These are phyloP conservation scores for Orientallactaga bullata DNA, from an alignment of 2,113 vertebrate species.

Conservation along the genomic window DNA sequence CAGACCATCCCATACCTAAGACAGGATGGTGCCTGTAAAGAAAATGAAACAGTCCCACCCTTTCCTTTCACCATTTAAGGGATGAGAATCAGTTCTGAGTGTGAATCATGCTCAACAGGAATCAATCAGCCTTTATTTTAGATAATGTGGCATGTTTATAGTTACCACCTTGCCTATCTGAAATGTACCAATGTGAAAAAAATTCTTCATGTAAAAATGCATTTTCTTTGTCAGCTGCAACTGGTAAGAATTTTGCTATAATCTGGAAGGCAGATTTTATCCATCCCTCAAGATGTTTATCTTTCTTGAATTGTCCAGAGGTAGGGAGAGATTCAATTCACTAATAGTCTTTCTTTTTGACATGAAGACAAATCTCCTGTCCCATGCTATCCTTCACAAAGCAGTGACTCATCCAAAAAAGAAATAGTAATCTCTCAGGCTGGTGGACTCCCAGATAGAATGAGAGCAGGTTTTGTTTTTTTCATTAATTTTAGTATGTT, in stretches of 20 bases:
- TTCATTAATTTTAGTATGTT: slow-evolving; percentile 56
- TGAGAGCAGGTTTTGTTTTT: slow-evolving; percentile 44
- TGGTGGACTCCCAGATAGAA: slow-evolving; percentile 6
- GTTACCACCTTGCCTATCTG: not conserved
- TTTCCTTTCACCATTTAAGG: not conserved
- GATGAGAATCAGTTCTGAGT: not conserved
- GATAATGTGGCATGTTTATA: not conserved
- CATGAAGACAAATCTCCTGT: slow-evolving; percentile 58
- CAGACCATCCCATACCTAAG: not conserved
- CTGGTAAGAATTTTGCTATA: slow-evolving; percentile 14
- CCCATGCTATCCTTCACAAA: not conserved
- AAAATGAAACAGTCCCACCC: not conserved
- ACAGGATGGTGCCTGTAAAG: too few relatives aligned
- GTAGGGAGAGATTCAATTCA: slow-evolving; percentile 52
- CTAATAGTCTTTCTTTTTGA: slow-evolving; percentile 60
- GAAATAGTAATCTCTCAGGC: not conserved
- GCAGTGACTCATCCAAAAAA: slow-evolving; percentile 26
- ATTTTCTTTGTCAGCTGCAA: slow-evolving; percentile 9
- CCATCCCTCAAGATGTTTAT: slow-evolving; percentile 17
- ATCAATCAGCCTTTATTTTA: not conserved
- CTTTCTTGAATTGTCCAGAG: slow-evolving; percentile 51
- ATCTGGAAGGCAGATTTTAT: slow-evolving; percentile 14
- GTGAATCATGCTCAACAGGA: not conserved
- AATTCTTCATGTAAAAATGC: slow-evolving; percentile 10
- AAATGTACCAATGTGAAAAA: not conserved